These are phyloP conservation scores for Epinephelus lanceolatus DNA, from an alignment of 2,113 vertebrate species.

Conservation along the genomic window DNA sequence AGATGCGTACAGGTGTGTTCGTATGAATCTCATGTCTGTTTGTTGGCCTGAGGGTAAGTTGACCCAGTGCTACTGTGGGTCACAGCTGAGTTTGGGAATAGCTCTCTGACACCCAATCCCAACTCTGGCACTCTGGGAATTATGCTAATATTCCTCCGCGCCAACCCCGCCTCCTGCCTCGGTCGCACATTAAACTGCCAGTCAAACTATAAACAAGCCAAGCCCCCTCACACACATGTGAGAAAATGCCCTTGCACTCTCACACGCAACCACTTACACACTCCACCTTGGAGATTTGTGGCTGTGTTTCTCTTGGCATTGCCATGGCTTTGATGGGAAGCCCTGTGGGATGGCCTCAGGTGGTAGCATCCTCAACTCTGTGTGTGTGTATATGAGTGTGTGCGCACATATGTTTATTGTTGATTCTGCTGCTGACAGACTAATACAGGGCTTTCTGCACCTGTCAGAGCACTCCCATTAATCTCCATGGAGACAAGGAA, in stretches of 20 bases:
- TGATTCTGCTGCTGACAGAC: slow-evolving; percentile 77
- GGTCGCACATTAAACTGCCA: slow-evolving; percentile 81
- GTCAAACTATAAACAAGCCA: slow-evolving; percentile 81
- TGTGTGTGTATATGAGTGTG: not conserved
- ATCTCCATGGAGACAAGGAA: slow-evolving; percentile 80
- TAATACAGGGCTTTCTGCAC: slow-evolving; percentile 79
- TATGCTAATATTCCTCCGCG: slow-evolving; percentile 82
- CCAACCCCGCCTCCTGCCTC: slow-evolving; percentile 69
- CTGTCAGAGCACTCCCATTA: slow-evolving; percentile 79
- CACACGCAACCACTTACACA: slow-evolving; percentile 18
- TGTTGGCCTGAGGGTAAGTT: slow-evolving; percentile 73
- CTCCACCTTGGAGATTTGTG: slow-evolving; percentile 50
- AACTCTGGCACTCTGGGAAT: slow-evolving; percentile 78
- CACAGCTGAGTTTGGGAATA: slow-evolving; percentile 84
- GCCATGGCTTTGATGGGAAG: slow-evolving; percentile 51
- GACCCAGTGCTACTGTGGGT: slow-evolving; percentile 80
- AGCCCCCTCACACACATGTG: slow-evolving; percentile 49
- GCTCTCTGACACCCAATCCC: slow-evolving; percentile 80
- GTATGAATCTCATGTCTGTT: slow-evolving; percentile 32
- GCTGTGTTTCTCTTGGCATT: slow-evolving; percentile 52
- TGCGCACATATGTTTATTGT: slow-evolving; percentile 48
- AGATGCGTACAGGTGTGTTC: not conserved
- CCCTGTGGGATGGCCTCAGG: slow-evolving; percentile 39
- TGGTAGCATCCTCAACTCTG: slow-evolving; percentile 46
- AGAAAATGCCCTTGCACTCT: slow-evolving; percentile 37